Percentiles rank a stretch among this genome's conserved stretches.
Evolutionary conservation across 37 sponge, comb jelly and placozoan genomes (phyloP).

Genomic region (Geodia barretti): DNA sequence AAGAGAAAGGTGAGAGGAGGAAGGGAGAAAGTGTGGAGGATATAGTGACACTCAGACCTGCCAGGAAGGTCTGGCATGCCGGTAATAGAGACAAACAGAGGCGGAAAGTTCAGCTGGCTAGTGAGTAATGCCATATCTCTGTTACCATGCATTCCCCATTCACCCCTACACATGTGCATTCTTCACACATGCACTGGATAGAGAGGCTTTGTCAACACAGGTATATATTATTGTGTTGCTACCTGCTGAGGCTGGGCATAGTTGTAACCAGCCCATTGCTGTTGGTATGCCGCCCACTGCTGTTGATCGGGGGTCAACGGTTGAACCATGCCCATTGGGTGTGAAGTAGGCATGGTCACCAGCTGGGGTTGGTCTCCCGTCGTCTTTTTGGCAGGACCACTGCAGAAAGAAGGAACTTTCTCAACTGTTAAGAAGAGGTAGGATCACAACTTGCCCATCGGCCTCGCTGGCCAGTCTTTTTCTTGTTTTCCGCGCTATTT

Average conservation of each 20-base stretch:
- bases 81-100: too few relatives aligned
- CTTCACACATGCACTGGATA: too few relatives aligned
- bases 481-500: not conserved
- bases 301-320: slow-evolving; percentile 17
- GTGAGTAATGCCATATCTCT: too few relatives aligned
- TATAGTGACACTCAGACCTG: too few relatives aligned
- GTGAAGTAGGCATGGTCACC: not conserved
- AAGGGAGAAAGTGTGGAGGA: not conserved
- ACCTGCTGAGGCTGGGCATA: slow-evolving; percentile 15
- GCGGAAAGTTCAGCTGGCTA: too few relatives aligned
- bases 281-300: slow-evolving; percentile 43
- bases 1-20: not conserved
- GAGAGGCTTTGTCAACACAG: not conserved
- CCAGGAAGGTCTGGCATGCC: too few relatives aligned
- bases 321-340: not conserved
- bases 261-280: slow-evolving; percentile 45
- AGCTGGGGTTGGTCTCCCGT: not conserved
- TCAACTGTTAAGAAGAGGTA: not conserved
- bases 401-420: not conserved
- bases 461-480: slow-evolving; percentile 14
- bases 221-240: not conserved
- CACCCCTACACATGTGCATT: too few relatives aligned
- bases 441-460: not conserved
- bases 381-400: slow-evolving; percentile 15
- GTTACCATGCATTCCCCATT: too few relatives aligned